Evolutionary conservation across 2,797 vertebrate species (phyloP).

Genomic region (Eulemur albifrons): DNA sequence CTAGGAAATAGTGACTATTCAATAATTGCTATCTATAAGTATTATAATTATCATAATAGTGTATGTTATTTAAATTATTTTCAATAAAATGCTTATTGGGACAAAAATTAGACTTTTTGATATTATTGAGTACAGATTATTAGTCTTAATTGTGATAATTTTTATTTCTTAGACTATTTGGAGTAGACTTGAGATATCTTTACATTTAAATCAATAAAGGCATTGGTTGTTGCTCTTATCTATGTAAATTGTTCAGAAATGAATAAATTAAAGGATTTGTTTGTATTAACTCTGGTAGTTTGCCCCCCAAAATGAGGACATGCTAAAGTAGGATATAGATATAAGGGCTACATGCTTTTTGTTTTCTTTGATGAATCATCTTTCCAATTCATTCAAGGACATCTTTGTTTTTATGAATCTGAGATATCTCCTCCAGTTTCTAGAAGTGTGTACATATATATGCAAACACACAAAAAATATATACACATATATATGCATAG

Average conservation of each 20-base stretch:
- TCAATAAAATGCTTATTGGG: background rate
- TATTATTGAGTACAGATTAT: background rate
- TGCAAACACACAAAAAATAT: background rate
- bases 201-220: background rate
- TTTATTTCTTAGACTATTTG: background rate
- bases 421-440: background rate
- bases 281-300: background rate
- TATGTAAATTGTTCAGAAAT: background rate
- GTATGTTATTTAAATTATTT: slow-evolving; percentile 15
- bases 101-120: background rate
- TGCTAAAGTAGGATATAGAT: background rate
- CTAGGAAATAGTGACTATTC: background rate
- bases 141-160: background rate
- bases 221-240: background rate
- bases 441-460: background rate
- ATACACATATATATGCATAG: background rate
- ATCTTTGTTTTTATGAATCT: background rate
- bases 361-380: background rate
- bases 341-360: background rate
- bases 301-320: background rate
- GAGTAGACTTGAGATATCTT: background rate
- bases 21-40: background rate
- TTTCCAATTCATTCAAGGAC: background rate
- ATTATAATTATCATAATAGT: background rate
- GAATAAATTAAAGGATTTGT: background rate